phyloP scores from a whole-genome alignment of 2,113 vertebrate species.

The Epinephelus fuscoguttatus region DNA sequence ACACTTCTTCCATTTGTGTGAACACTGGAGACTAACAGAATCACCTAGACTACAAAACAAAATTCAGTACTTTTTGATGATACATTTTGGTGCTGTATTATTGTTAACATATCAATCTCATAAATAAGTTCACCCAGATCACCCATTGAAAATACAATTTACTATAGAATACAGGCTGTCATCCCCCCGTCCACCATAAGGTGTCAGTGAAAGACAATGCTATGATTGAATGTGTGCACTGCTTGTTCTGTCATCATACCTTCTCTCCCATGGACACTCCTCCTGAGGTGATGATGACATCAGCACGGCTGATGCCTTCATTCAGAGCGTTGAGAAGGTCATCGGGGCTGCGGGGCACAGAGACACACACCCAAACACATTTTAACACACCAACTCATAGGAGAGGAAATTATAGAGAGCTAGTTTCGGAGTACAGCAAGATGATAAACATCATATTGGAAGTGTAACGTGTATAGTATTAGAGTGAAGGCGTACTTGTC shows the following conservation, averaged over 20 bases:
- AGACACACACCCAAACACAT: constrained; percentile 30
- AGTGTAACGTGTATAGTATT: not conserved
- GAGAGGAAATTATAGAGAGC: constrained; percentile 7
- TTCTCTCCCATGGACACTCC: constrained; percentile 99
- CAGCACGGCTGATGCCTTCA: constrained; percentile 98
- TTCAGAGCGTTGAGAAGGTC: constrained; percentile 99
- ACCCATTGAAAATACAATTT: not conserved
- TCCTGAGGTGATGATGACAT: constrained; percentile 99
- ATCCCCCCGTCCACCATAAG: constrained; percentile 54
- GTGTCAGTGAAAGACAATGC: constrained; percentile 71
- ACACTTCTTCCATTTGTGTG: not conserved
- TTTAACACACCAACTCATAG: constrained; percentile 13
- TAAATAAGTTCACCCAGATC: not conserved
- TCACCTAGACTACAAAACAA: not conserved
- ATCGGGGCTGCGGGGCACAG: constrained; percentile 90
- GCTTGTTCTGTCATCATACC: constrained; percentile 79
- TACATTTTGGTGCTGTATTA: not conserved
- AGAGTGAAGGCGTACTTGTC: constrained; percentile 90
- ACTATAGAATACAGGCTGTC: not conserved
- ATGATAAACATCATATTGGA: not conserved
- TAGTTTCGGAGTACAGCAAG: not conserved
- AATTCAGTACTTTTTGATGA: not conserved
- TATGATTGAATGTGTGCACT: not conserved
- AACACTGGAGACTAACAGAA: not conserved
- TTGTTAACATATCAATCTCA: not conserved